phyloP scores from a whole-genome alignment of 2,797 vertebrate genomes.

The Leuciscus waleckii region DNA sequence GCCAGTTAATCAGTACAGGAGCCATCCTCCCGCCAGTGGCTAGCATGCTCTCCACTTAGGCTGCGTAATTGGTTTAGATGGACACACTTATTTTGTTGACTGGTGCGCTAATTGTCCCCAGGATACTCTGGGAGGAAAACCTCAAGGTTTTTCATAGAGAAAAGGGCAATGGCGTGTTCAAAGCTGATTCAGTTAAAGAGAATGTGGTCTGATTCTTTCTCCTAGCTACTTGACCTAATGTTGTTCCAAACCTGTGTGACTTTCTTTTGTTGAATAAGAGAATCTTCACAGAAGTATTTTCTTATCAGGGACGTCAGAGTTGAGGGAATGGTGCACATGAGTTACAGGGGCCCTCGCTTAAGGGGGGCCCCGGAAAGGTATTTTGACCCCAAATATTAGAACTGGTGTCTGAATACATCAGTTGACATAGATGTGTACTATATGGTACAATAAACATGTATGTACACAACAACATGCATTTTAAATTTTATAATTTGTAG shows the following conservation, averaged over 20 bases:
- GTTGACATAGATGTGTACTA: not conserved
- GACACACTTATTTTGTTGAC: conserved; percentile 64
- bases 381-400: not conserved
- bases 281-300: not conserved
- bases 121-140: conserved; percentile 56
- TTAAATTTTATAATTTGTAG: not conserved
- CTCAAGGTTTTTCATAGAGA: conserved; percentile 26
- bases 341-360: not conserved
- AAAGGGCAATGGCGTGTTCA: conserved; percentile 35
- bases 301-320: not conserved
- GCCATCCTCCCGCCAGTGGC: conserved; percentile 58
- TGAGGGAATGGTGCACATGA: not conserved
- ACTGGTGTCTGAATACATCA: not conserved
- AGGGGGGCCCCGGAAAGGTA: not conserved
- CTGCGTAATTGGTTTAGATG: conserved; percentile 62
- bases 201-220: conserved; percentile 23
- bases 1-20: conserved; percentile 66
- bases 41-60: conserved; percentile 58
- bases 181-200: conserved; percentile 46
- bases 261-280: not conserved
- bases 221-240: not conserved
- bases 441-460: not conserved
- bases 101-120: conserved; percentile 57
- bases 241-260: conserved; percentile 2
- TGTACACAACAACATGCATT: not conserved